A percentile compares a stretch with the other conserved stretches of the same genome.
Conservation (phyloP, 2,797 vertebrate genomes). For the Microchirus variegatus region DNA sequence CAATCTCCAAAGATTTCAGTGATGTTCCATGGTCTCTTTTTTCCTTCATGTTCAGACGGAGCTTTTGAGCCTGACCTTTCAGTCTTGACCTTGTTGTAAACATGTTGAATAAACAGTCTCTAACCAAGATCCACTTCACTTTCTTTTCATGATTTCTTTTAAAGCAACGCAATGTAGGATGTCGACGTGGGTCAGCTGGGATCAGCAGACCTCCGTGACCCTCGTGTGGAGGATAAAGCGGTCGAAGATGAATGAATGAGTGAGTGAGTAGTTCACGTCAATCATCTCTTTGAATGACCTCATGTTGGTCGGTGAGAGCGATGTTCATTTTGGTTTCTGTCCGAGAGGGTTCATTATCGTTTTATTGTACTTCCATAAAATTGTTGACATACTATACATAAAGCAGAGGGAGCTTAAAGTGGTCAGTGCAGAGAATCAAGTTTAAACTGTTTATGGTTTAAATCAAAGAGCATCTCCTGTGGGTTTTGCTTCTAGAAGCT, state of each 20-base stretch:
- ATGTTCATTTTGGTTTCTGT: constrained; percentile 24
- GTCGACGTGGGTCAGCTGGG: too few relatives aligned
- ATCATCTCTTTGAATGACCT: too few relatives aligned
- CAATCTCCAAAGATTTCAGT: too few relatives aligned
- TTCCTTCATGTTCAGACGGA: too few relatives aligned
- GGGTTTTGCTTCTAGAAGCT: constrained; percentile 58
- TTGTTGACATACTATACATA: constrained; percentile 36
- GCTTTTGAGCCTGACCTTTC: too few relatives aligned
- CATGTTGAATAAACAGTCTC: not conserved
- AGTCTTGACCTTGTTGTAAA: not conserved
- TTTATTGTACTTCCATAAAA: constrained; percentile 20
- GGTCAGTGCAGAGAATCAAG: constrained; percentile 49
- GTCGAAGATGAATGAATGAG: too few relatives aligned
- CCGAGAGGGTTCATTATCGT: constrained; percentile 20
- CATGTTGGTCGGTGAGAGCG: too few relatives aligned
- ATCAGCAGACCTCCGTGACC: too few relatives aligned
- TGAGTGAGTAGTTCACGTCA: too few relatives aligned
- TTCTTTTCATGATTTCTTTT: constrained; percentile 3
- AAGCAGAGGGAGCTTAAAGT: constrained; percentile 34
- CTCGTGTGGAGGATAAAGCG: too few relatives aligned
- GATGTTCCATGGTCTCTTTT: too few relatives aligned
- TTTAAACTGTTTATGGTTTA: constrained; percentile 35
- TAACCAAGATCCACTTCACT: not conserved
- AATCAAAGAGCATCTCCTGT: constrained; percentile 55
- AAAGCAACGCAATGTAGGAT: not conserved